phyloP scores from a whole-genome alignment of 2,888 invertebrate species.

The Smittia aterrima region DNA sequence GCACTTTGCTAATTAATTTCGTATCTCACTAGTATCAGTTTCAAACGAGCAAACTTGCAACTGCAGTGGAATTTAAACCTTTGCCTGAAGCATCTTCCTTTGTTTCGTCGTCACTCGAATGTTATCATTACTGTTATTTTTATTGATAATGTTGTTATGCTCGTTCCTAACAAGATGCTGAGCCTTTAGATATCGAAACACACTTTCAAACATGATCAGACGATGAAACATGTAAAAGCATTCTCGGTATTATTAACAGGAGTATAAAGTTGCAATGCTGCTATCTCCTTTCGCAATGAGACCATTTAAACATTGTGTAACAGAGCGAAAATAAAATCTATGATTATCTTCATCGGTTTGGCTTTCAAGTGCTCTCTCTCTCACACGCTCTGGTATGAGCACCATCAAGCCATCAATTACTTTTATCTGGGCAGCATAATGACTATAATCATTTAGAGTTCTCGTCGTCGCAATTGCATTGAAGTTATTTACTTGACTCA shows the following conservation, averaged over 20 bases:
- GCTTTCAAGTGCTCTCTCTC: not conserved
- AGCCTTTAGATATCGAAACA: not conserved
- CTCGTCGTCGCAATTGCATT: not conserved
- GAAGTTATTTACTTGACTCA: not conserved
- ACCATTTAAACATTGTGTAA: not conserved
- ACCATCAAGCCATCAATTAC: not conserved
- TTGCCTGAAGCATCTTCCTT: not conserved
- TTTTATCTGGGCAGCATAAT: not conserved
- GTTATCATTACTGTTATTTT: conserved; percentile 37
- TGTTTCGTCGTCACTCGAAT: no score
- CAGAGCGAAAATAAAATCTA: conserved; percentile 31
- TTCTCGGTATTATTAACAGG: not conserved
- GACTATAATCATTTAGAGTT: conserved; percentile 3
- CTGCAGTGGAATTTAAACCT: not conserved
- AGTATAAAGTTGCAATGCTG: not conserved
- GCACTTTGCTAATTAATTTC: no score
- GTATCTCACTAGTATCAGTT: no score
- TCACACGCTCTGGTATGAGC: no score
- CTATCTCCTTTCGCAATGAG: not conserved
- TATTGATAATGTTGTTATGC: not conserved
- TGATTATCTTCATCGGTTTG: conserved; percentile 29
- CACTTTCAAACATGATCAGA: not conserved
- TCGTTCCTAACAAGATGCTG: not conserved
- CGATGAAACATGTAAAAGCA: not conserved
- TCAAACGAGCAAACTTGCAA: not conserved